Evolutionary conservation across 1,140 invertebrate genomes (phyloP).

Genomic region (Nephila pilipes): DNA sequence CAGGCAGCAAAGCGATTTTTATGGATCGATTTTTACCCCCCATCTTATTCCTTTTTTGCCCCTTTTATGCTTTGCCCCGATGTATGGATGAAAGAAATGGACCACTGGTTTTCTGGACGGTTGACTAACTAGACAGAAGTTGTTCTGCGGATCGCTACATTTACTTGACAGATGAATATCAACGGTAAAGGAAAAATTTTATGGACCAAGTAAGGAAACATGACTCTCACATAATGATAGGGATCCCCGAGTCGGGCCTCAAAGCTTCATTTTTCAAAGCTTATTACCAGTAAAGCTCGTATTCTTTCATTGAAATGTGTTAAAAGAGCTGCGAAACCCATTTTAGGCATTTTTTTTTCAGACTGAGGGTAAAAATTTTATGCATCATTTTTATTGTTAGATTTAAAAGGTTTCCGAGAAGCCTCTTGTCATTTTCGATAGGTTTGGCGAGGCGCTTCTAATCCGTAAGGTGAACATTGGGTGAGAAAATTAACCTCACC

Average conservation of each 20-base stretch:
- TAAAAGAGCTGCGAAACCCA: constrained; percentile 45
- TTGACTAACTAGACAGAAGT: constrained; percentile 74
- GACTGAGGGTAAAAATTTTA: neutral
- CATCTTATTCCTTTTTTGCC: neutral
- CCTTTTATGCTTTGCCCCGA: neutral
- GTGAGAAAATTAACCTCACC: neutral
- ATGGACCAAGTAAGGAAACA: constrained; percentile 71
- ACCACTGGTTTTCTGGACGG: constrained; percentile 74
- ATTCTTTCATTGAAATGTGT: constrained; percentile 65
- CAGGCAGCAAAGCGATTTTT: constrained; percentile 75
- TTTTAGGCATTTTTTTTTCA: constrained; percentile 23
- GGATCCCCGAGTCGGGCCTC: constrained; percentile 5
- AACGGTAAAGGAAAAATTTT: constrained; percentile 49
- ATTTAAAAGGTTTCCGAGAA: neutral
- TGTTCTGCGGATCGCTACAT: constrained; percentile 62
- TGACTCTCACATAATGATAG: constrained; percentile 68
- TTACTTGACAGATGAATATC: constrained; percentile 69
- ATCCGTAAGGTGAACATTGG: neutral
- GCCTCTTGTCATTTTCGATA: neutral
- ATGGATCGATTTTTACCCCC: constrained; percentile 60
- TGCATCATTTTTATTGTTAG: constrained; percentile 8
- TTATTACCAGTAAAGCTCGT: constrained; percentile 69
- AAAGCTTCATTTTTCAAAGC: constrained; percentile 59
- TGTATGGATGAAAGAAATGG: constrained; percentile 63
- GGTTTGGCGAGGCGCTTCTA: neutral